Conservation (phyloP, 2,797 vertebrate species). For the Pangasius krempfi region DNA sequence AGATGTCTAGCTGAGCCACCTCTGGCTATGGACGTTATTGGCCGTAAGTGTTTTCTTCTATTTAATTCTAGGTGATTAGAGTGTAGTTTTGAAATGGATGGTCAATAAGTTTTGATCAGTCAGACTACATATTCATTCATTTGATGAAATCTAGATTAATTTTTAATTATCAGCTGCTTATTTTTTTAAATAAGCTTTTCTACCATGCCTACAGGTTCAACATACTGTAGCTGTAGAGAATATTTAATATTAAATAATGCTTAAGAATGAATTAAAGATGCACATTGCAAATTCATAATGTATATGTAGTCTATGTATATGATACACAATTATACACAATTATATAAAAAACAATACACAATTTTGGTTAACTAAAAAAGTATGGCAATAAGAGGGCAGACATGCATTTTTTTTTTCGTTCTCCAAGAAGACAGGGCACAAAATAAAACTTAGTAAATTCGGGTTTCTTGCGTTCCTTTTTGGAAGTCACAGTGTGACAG, state of each 20-base stretch:
- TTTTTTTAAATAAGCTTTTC: not conserved
- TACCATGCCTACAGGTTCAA: not conserved
- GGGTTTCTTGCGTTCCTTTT: not conserved
- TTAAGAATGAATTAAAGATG: not conserved
- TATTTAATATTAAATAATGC: not conserved
- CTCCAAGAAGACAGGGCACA: not conserved
- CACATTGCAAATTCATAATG: not conserved
- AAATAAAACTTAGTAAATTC: not conserved
- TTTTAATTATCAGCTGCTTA: not conserved
- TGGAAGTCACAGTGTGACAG: not conserved
- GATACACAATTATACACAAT: no score
- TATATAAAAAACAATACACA: no score
- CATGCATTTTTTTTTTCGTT: not conserved
- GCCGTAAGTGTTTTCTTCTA: conserved; percentile 67
- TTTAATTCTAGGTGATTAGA: not conserved
- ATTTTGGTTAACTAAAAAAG: not conserved
- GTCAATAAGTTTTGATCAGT: not conserved
- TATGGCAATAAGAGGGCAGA: not conserved
- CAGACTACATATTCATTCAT: not conserved
- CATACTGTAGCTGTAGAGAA: not conserved
- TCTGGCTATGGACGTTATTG: conserved; percentile 75
- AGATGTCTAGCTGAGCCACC: conserved; percentile 76
- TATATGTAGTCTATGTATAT: not conserved
- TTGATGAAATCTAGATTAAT: not conserved
- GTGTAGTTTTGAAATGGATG: not conserved